phyloP scores from a whole-genome alignment of 1,140 invertebrate species.

The Sarcophaga peregrina region DNA sequence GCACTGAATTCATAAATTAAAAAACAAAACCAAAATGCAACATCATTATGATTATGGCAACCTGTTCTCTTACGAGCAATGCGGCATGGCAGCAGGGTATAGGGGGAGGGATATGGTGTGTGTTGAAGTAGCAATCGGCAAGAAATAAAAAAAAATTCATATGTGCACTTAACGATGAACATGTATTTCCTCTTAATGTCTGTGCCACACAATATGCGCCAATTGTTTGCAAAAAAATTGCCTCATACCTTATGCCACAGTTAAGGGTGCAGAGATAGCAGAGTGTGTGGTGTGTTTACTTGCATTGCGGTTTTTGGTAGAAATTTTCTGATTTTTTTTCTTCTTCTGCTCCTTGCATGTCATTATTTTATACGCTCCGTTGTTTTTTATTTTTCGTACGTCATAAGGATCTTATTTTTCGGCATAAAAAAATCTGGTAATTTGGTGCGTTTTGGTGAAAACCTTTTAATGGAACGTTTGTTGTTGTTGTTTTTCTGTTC shows the following conservation, averaged over 20 bases:
- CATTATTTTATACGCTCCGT: not conserved
- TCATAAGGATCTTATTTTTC: not conserved
- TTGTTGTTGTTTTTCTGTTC: not conserved
- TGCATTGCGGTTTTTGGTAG: not conserved
- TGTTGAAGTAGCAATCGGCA: no score
- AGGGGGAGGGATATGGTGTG: no score
- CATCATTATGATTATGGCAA: not conserved
- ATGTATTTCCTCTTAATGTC: conserved; percentile 24
- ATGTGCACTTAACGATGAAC: conserved; percentile 21
- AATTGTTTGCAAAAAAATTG: not conserved
- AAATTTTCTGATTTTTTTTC: not conserved
- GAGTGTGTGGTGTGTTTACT: not conserved
- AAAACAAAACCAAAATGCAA: conserved; percentile 10
- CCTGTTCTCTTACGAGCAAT: not conserved
- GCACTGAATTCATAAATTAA: conserved; percentile 27
- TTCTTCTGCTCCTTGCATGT: not conserved
- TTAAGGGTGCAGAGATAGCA: no score
- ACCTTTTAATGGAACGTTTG: not conserved
- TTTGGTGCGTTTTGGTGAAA: no score
- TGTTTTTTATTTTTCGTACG: not conserved
- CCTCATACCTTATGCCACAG: not conserved
- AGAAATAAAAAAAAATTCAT: not conserved
- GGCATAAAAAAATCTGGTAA: no score
- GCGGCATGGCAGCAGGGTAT: no score
- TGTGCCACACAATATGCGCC: not conserved